Conservation (phyloP, 2,797 vertebrate species). For the Podarcis siculus region DNA sequence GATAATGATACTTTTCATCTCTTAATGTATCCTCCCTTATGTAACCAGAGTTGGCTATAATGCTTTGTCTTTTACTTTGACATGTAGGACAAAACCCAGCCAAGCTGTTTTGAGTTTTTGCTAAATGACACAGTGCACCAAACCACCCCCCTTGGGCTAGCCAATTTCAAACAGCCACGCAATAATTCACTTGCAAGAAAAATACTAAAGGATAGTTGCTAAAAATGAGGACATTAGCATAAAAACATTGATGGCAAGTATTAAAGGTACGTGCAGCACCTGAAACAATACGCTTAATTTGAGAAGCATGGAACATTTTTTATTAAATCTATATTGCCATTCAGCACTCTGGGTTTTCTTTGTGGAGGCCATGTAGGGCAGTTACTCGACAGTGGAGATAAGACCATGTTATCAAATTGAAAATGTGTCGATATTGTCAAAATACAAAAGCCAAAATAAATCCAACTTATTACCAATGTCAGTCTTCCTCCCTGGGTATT, state of each 20-base stretch:
- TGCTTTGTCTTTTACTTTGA: slow-evolving; percentile 15
- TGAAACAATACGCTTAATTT: not conserved
- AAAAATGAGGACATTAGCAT: slow-evolving; percentile 1
- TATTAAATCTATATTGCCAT: not conserved
- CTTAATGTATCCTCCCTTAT: not conserved
- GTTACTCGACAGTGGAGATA: not conserved
- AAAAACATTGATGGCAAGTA: not conserved
- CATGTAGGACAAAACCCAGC: slow-evolving; percentile 4
- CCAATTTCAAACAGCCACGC: not conserved
- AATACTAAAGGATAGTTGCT: slow-evolving; percentile 10
- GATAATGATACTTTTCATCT: slow-evolving; percentile 24
- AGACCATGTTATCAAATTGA: too few relatives aligned
- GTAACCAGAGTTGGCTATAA: slow-evolving; percentile 4
- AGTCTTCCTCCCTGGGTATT: not conserved
- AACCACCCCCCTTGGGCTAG: not conserved
- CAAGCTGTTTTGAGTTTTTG: slow-evolving; percentile 19
- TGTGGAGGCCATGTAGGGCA: not conserved
- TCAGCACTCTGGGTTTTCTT: not conserved
- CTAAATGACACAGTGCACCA: not conserved
- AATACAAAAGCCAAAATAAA: not conserved
- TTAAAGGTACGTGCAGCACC: not conserved
- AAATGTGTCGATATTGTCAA: not conserved
- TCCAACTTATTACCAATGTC: not conserved
- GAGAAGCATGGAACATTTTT: not conserved
- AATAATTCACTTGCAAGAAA: slow-evolving; percentile 30